A percentile compares a stretch with the other conserved stretches of the same genome.
These are phyloP conservation scores for Dasypolia templi DNA, from an alignment of 2,888 invertebrate genomes.

Conservation along the genomic window DNA sequence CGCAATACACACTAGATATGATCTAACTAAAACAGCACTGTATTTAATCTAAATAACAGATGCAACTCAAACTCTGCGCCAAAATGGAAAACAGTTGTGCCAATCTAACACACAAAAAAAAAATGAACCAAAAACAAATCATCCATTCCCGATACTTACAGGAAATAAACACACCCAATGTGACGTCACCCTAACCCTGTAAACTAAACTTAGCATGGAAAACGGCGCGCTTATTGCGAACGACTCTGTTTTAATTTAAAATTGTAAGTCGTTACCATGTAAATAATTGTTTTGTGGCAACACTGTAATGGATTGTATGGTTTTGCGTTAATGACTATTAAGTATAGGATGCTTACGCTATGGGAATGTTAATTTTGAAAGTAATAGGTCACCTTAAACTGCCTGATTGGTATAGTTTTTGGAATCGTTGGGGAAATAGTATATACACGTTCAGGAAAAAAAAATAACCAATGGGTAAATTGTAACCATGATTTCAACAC, in stretches of 20 bases:
- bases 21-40: too few species aligned
- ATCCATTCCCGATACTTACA: too few species aligned
- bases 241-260: conserved; percentile 67
- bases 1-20: too few species aligned
- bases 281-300: conserved; percentile 61
- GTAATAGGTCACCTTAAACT: conserved; percentile 1
- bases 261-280: conserved; percentile 62
- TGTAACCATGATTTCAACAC: too few species aligned
- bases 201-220: conserved; percentile 55
- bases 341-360: conserved; percentile 21
- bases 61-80: too few species aligned
- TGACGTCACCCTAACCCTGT: conserved; percentile 11
- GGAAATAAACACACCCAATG: too few species aligned
- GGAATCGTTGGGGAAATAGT: not conserved
- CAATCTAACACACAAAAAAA: too few species aligned
- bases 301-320: conserved; percentile 41
- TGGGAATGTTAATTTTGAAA: conserved; percentile 23
- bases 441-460: too few species aligned
- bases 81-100: too few species aligned
- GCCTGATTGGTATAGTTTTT: not conserved
- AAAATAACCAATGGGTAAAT: too few species aligned
- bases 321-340: conserved; percentile 38
- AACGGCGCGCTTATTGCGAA: conserved; percentile 56
- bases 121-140: too few species aligned
- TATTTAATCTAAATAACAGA: too few species aligned